These are phyloP conservation scores for Amphimedon queenslandica DNA, from an alignment of 37 sponge, comb jelly and placozoan species.

Conservation along the genomic window DNA sequence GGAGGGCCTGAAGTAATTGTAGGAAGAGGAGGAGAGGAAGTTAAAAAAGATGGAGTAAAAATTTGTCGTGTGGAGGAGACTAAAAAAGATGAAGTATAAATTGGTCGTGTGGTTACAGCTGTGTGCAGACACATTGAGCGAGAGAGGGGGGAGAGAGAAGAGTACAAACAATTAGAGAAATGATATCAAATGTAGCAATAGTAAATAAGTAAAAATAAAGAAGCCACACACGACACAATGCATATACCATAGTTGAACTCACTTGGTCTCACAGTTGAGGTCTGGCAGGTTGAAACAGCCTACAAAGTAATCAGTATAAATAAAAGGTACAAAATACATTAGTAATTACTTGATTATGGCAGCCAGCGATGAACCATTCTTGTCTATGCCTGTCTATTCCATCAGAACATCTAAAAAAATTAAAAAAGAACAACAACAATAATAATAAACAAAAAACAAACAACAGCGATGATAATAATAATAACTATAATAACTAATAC, in stretches of 20 bases:
- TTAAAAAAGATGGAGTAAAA: neutral
- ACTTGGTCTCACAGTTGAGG: neutral
- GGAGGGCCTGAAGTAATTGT: neutral
- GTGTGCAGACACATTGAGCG: neutral
- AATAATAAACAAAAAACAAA: no score
- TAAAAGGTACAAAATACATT: neutral
- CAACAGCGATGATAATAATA: neutral
- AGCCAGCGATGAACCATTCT: constrained; percentile 50
- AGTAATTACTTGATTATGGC: constrained; percentile 31
- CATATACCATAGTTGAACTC: neutral
- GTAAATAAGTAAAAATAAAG: neutral
- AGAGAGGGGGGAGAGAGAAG: neutral
- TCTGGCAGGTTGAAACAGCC: neutral
- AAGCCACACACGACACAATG: constrained; percentile 2
- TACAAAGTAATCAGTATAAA: neutral
- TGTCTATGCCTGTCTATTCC: constrained; percentile 76
- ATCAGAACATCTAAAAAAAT: constrained; percentile 68
- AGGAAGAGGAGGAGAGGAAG: constrained; percentile 1
- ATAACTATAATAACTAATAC: constrained; percentile 12
- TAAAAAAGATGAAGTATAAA: neutral
- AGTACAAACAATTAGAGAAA: neutral
- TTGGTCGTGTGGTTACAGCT: neutral
- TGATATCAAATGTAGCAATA: neutral
- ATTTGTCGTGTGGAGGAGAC: neutral
- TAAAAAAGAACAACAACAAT: neutral